Conservation (phyloP, 2,888 invertebrate genomes). For the Microctonus aethiopoides region DNA sequence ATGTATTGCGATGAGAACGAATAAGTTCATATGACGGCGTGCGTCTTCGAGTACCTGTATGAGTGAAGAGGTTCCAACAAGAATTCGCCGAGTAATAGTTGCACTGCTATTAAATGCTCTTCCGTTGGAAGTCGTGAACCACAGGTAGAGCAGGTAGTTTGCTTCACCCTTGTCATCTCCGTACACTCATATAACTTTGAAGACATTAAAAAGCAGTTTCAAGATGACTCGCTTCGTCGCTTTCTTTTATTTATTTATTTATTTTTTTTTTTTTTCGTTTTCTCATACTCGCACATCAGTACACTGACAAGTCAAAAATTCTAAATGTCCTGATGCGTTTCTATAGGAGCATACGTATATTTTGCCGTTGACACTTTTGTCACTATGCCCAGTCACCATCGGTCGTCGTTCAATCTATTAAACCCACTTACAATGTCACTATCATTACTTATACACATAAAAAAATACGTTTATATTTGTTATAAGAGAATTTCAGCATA, state of each 20-base stretch:
- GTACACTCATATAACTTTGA: constrained; percentile 36
- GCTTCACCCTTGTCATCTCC: constrained; percentile 51
- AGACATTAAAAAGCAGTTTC: constrained; percentile 64
- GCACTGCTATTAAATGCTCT: constrained; percentile 54
- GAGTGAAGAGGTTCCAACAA: constrained; percentile 44
- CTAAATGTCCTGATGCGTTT: constrained; percentile 1
- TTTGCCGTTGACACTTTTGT: constrained; percentile 19
- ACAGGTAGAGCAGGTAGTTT: constrained; percentile 55
- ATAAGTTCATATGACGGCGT: neutral
- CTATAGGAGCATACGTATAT: neutral
- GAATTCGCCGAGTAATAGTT: constrained; percentile 66
- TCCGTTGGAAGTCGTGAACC: constrained; percentile 32
- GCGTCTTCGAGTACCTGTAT: neutral
- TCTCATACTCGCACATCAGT: neutral
- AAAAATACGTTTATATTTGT: constrained; percentile 40
- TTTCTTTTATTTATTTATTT: constrained; percentile 22
- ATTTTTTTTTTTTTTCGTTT: constrained; percentile 9
- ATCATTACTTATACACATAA: constrained; percentile 24
- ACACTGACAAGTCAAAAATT: constrained; percentile 16
- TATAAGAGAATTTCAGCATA: no score
- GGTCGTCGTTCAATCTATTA: neutral
- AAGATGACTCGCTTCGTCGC: constrained; percentile 56
- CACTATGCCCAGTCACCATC: constrained; percentile 24
- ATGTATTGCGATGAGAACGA: neutral
- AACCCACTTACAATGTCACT: neutral